Conservation (phyloP, 2,113 vertebrate genomes). For the Microtus oregoni region DNA sequence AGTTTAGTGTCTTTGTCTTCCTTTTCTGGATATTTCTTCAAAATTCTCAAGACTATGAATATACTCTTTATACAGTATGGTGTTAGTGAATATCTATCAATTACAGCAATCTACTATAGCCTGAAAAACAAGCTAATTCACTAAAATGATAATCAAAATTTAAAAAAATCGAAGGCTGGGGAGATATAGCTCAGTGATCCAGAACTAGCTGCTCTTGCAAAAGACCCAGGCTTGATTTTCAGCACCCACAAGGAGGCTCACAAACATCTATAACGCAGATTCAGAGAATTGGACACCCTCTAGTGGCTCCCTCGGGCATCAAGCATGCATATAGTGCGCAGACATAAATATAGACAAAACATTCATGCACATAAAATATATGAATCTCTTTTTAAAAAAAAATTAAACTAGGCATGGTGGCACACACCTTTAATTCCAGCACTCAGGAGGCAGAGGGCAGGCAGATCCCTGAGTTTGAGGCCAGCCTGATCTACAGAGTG, state of each 20-base stretch:
- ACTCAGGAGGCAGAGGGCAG: not conserved
- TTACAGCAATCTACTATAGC: not conserved
- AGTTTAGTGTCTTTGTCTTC: not conserved
- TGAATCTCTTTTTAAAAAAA: too few relatives aligned
- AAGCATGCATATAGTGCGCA: not conserved
- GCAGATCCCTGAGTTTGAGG: not conserved
- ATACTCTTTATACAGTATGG: not conserved
- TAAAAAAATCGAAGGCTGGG: not conserved
- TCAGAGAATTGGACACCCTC: not conserved
- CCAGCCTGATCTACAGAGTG: not conserved
- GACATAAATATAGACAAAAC: not conserved
- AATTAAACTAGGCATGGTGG: too few relatives aligned
- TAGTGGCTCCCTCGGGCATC: not conserved
- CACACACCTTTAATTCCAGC: not conserved
- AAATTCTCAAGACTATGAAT: slow-evolving; percentile 23
- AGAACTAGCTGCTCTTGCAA: not conserved
- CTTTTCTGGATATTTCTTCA: not conserved
- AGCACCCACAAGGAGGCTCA: not conserved
- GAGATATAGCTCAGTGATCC: not conserved
- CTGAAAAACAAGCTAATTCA: slow-evolving; percentile 11
- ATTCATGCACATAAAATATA: too few relatives aligned
- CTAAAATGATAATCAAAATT: slow-evolving; percentile 9
- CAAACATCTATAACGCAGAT: not conserved
- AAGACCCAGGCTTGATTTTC: not conserved
- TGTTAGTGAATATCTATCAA: not conserved